Evolutionary conservation across 2,113 vertebrate genomes (phyloP).

Genomic region (Chrysemys picta): DNA sequence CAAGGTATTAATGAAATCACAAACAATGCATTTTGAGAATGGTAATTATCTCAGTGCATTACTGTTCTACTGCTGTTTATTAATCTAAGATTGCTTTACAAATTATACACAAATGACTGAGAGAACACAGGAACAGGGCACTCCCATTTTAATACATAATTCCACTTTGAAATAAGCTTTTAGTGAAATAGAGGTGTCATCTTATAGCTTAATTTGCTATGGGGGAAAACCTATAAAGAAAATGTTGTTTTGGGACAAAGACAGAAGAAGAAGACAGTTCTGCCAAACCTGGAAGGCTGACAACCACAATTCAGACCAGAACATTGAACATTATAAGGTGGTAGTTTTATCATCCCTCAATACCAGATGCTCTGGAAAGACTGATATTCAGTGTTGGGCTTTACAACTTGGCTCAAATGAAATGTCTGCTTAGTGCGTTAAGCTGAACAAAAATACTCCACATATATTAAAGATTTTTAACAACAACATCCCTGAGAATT

Average conservation of each 20-base stretch:
- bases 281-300: background rate
- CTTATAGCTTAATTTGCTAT: background rate
- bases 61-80: background rate
- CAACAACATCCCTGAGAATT: background rate
- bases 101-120: background rate
- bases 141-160: background rate
- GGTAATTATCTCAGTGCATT: background rate
- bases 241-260: background rate
- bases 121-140: background rate
- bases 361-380: background rate
- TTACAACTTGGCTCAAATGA: background rate
- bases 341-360: background rate
- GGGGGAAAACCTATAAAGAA: background rate
- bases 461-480: background rate
- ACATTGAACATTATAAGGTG: background rate
- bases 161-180: background rate
- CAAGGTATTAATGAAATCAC: background rate
- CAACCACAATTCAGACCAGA: background rate
- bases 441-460: background rate
- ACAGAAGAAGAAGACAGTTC: background rate
- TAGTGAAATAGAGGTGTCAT: background rate
- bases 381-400: background rate
- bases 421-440: background rate
- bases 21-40: background rate
- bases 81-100: background rate